Evolutionary conservation across 2,797 vertebrate genomes (phyloP), one percentile per base, ranked within the genome.

Genomic region (Percopsis omiscomaycus): DNA sequence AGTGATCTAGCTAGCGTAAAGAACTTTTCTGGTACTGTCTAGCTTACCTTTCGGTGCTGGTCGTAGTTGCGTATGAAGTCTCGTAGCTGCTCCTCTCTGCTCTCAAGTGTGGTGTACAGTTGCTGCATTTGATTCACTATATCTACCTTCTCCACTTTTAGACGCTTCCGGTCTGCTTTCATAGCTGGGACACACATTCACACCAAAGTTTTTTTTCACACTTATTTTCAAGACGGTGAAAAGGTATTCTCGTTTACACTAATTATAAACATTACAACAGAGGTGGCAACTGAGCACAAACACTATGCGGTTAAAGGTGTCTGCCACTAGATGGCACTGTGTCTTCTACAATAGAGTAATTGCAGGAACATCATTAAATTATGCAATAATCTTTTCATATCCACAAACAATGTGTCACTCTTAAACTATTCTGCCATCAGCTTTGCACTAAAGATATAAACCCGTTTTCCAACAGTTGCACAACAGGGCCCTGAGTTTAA

Each of bases 41-140:
- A 22, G 22, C 22, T 88, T 80, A 97, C 96, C 91, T 98, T 98
- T 87, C 95, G 90, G 87, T 98, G 97, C 83, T 97, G 96, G 78
- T 98, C 96, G 0, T 99, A 98, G 92, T 97, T 98, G 16, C 96
- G 91, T 87, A 99, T 99, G 86, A 99, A 99, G 84, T 98, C 96
- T 0, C 96, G 89, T 59, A 98, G 93, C 88, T 99, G 97, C 75
- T 98, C 95, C 27, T 93, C 97, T 0, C 96, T 93, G 89, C 95
- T 98, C 82, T 98, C 97, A 90, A 98, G 91, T 1, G 97, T 99
- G 61, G 95, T 91, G 0, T 98, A 99, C 44, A 99, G 92, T 93
- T 98, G 96, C 90, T 99, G 95, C 97, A 99, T 99, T 90, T 99
- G 97, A 89, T 91, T 97, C 78, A 93, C 92, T 86, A 99, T 76